A percentile compares a stretch with the other conserved stretches of the same genome.
Evolutionary conservation across 2,113 vertebrate genomes (phyloP).

Genomic region (Gymnobelideus leadbeateri): DNA sequence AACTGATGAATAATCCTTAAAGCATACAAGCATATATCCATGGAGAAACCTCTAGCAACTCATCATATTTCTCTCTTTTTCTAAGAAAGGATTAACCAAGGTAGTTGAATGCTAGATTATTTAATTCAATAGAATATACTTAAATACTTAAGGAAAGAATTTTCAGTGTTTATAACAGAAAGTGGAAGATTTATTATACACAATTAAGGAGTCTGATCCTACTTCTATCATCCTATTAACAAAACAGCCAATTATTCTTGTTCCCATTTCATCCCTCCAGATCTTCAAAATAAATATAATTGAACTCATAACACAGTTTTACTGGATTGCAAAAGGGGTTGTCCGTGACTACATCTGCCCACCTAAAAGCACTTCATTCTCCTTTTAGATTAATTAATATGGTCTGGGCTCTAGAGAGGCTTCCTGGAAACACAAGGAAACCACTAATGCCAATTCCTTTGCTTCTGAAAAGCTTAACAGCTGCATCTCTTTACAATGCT

Average conservation of each 20-base stretch:
- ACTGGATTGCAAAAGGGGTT: neutral
- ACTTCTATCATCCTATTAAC: neutral
- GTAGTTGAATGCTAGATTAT: neutral
- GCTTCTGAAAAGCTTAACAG: conserved; percentile 21
- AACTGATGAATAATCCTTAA: neutral
- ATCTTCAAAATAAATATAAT: conserved; percentile 19
- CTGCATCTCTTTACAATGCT: neutral
- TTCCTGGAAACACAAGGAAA: conserved; percentile 55
- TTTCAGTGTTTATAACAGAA: neutral
- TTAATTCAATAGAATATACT: neutral
- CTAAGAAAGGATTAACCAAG: conserved; percentile 5
- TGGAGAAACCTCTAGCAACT: conserved; percentile 10
- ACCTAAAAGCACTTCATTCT: neutral
- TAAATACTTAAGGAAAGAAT: neutral
- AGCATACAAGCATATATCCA: neutral
- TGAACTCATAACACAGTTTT: neutral
- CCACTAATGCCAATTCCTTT: neutral
- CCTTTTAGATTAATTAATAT: conserved; percentile 41
- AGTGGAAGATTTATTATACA: neutral
- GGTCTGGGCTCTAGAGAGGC: neutral
- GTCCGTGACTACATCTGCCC: neutral
- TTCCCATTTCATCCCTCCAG: conserved; percentile 28
- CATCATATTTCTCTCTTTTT: neutral
- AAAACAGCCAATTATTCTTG: conserved; percentile 27
- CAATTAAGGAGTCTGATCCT: neutral